Evolutionary conservation across 2,113 vertebrate genomes (phyloP).

Genomic region (human (Homo sapiens)): DNA sequence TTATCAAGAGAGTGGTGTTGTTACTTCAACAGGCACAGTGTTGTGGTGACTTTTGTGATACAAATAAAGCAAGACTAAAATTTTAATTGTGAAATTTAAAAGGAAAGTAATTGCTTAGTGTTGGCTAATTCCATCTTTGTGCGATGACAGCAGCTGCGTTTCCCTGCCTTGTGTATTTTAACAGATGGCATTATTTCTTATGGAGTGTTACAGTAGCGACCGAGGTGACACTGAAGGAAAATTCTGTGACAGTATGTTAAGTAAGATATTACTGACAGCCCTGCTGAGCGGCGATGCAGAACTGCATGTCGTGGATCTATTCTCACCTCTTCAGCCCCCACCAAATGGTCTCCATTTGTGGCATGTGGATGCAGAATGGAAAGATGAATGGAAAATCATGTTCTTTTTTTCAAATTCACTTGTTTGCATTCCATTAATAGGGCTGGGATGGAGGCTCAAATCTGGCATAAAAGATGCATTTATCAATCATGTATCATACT

Average conservation of each 20-base stretch:
- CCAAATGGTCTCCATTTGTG: constrained; percentile 77
- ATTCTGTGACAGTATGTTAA: constrained; percentile 85
- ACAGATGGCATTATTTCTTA: constrained; percentile 89
- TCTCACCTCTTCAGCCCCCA: constrained; percentile 52
- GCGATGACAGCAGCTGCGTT: constrained; percentile 85
- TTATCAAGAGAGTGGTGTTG: constrained; percentile 66
- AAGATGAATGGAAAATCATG: constrained; percentile 68
- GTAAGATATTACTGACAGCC: constrained; percentile 85
- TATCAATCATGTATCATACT: not conserved
- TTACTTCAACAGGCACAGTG: constrained; percentile 66
- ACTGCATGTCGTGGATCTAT: constrained; percentile 62
- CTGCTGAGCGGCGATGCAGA: constrained; percentile 76
- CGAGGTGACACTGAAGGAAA: constrained; percentile 85
- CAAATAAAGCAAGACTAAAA: constrained; percentile 81
- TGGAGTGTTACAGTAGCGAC: constrained; percentile 84
- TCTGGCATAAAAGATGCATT: not conserved
- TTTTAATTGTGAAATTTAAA: constrained; percentile 82
- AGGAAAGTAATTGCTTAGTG: constrained; percentile 80
- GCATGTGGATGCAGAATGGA: constrained; percentile 51
- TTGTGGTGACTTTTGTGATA: constrained; percentile 75
- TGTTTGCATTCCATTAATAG: constrained; percentile 47
- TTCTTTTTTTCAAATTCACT: constrained; percentile 51
- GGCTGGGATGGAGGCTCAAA: not conserved
- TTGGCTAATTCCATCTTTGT: constrained; percentile 85
- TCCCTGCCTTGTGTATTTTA: constrained; percentile 81